Percentiles rank a stretch among this genome's conserved stretches.
phyloP scores from a whole-genome alignment of 2,113 vertebrate species.

The Panthera uncia region DNA sequence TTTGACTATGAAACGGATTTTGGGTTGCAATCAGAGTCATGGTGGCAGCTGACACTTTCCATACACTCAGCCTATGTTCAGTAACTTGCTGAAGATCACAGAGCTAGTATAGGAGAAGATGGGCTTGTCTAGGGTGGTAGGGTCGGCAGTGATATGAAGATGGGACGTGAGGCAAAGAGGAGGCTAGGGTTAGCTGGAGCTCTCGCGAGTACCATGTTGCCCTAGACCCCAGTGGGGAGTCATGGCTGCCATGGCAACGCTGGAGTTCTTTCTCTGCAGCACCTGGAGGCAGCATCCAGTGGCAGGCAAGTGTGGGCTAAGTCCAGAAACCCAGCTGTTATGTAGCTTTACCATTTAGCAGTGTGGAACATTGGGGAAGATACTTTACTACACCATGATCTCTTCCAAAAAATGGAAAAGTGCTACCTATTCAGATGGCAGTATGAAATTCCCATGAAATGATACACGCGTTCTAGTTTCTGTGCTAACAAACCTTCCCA shows the following conservation, averaged over 20 bases:
- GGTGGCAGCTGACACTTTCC: not conserved
- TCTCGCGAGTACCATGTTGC: not conserved
- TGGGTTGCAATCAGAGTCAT: not conserved
- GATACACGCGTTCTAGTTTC: not conserved
- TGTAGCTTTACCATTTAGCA: not conserved
- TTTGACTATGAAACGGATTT: not conserved
- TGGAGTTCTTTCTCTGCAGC: not conserved
- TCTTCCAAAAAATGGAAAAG: not conserved
- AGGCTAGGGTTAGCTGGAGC: not conserved
- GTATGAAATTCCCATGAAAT: not conserved
- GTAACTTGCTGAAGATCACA: not conserved
- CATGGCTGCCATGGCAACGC: not conserved
- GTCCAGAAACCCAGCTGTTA: not conserved
- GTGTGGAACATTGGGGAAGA: not conserved
- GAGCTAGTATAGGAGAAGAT: not conserved
- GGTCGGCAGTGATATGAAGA: not conserved
- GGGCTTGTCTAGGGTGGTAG: not conserved
- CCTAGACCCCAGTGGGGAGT: not conserved
- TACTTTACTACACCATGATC: not conserved
- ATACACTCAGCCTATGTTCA: not conserved
- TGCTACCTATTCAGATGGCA: not conserved
- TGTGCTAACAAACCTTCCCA: not conserved
- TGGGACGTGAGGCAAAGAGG: not conserved
- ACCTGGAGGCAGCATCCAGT: not conserved
- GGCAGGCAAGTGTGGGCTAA: not conserved